Base-by-base conservation (phyloP, 2,797 vertebrate genomes). In the Lithobates pipiens region DNA sequence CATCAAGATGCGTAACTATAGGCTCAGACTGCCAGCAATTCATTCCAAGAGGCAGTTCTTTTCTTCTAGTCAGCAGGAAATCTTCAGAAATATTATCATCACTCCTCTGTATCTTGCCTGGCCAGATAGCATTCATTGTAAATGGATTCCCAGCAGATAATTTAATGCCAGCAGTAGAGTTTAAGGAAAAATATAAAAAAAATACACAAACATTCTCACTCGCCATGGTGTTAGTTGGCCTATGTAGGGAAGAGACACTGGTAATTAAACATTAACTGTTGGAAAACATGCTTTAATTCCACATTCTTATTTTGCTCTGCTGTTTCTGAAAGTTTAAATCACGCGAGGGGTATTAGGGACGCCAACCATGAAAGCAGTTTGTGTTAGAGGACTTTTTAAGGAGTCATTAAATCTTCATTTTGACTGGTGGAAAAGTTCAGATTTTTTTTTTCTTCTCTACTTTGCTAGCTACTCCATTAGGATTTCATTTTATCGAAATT, bases 31-130 rank as follows among this genome's bases (percentile, higher is more conserved):
- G 76, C 80, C 71, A 88, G 81, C 89, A 89, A 91, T 91, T 87
- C 88, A 70, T 84, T 88, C 86, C 76, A 91, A 91, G 88, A 86
- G 90, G 34, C 88, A 89, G 88, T 91, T 89, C 76, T 90, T 89
- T 92, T 89, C 84, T 89, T 82, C 87, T 74, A 82, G 81, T 91
- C 86, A 88, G 80, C 70, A 65, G 77, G 83, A 57, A 86, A 87
- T 83, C 89, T 89, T 72, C 84, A 88, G 87, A 82, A 84, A 89
- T 89, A 88, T 90, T 89, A 91, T 54, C 73, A 68, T 61, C 73
- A 86, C 85, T 81, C 85, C 84, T 63, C 76, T 80, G 74, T 89
- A 89, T 83, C 80, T n/a, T 81, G 27, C 25, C 75, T 27, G 74
- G 71, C 86, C 77, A 78, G 44, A 76, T 88, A 36, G 72, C 88